These are phyloP conservation scores for Nothura maculosa DNA, from an alignment of 2,797 vertebrate species.

Conservation along the genomic window DNA sequence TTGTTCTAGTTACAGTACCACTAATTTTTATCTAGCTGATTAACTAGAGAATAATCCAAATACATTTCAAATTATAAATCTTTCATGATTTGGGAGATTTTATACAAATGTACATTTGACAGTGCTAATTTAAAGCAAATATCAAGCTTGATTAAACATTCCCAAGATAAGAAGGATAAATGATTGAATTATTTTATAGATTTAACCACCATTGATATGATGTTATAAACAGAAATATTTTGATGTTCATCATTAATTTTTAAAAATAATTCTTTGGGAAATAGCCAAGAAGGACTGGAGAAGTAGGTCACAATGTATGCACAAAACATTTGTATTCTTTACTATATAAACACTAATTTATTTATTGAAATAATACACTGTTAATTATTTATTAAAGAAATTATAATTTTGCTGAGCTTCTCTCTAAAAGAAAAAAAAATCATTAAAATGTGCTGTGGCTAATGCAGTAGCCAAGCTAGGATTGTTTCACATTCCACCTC, in stretches of 20 bases:
- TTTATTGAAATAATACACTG: slow-evolving; percentile 82
- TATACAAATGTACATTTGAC: slow-evolving; percentile 95
- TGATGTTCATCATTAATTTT: slow-evolving; percentile 89
- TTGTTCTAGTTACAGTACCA: slow-evolving; percentile 78
- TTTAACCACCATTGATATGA: slow-evolving; percentile 90
- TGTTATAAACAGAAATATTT: slow-evolving; percentile 95
- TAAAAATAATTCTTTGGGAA: slow-evolving; percentile 84
- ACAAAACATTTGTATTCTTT: slow-evolving; percentile 84
- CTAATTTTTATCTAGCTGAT: slow-evolving; percentile 88
- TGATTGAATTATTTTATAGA: slow-evolving; percentile 94
- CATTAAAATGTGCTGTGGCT: slow-evolving; percentile 65
- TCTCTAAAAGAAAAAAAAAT: slow-evolving; percentile 60
- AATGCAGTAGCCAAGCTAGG: slow-evolving; percentile 59
- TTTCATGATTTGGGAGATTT: slow-evolving; percentile 98
- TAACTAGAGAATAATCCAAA: slow-evolving; percentile 94
- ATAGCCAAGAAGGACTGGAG: slow-evolving; percentile 76
- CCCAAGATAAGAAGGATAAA: slow-evolving; percentile 91
- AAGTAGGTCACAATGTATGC: slow-evolving; percentile 79
- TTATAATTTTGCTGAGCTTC: slow-evolving; percentile 80
- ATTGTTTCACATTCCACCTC: slow-evolving; percentile 65
- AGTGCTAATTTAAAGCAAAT: slow-evolving; percentile 99
- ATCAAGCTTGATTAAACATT: slow-evolving; percentile 97
- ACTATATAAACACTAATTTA: slow-evolving; percentile 82
- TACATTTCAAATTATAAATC: slow-evolving; percentile 97
- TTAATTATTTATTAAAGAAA: slow-evolving; percentile 85